phyloP scores from a whole-genome alignment of 2,113 vertebrate genomes.

The Prochilodus magdalenae region DNA sequence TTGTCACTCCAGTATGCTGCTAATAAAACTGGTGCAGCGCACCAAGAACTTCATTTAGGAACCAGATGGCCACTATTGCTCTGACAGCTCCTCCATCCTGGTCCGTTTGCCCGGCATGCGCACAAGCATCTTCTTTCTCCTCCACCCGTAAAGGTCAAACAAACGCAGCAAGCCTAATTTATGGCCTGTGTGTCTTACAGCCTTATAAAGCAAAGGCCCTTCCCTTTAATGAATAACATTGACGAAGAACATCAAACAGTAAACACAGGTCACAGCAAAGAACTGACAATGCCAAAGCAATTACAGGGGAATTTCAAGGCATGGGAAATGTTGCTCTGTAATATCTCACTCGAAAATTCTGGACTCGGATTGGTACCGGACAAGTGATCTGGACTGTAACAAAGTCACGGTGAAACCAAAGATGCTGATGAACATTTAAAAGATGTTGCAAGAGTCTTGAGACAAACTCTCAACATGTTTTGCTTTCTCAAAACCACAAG shows the following conservation, averaged over 20 bases:
- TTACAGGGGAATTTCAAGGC: constrained; percentile 34
- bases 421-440: constrained; percentile 33
- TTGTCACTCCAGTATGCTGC: constrained; percentile 2
- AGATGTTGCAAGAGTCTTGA: constrained; percentile 22
- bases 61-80: constrained; percentile 46
- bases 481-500: constrained; percentile 18
- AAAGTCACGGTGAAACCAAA: constrained; percentile 37
- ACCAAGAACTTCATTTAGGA: constrained; percentile 39
- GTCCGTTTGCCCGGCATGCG: background rate
- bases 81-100: constrained; percentile 9
- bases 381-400: constrained; percentile 41
- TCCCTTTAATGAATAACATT: constrained; percentile 32
- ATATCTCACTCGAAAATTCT: constrained; percentile 43
- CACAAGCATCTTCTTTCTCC: constrained; percentile 19
- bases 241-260: constrained; percentile 38
- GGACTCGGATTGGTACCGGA: constrained; percentile 33
- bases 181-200: constrained; percentile 31
- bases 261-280: constrained; percentile 10
- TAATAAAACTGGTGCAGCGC: constrained; percentile 26
- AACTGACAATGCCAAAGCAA: constrained; percentile 48
- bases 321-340: constrained; percentile 54
- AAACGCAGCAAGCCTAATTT: constrained; percentile 41
- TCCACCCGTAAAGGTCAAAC: constrained; percentile 29
- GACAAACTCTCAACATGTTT: constrained; percentile 23
- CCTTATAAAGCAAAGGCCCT: constrained; percentile 25